phyloP scores from a whole-genome alignment of 2,113 vertebrate genomes.

The Salminus brasiliensis region DNA sequence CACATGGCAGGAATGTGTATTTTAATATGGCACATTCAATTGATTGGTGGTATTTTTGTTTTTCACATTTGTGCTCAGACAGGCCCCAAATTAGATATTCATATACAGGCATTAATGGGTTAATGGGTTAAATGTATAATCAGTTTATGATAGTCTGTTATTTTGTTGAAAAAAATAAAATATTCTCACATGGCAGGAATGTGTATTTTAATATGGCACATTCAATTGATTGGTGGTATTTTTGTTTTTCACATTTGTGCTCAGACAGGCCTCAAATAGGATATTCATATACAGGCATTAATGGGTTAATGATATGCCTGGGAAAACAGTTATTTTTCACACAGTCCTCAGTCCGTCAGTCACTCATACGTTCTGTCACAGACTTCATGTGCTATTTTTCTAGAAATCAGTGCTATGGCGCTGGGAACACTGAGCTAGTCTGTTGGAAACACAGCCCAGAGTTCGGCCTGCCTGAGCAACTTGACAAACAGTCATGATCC shows the following conservation, averaged over 20 bases:
- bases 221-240: too few species aligned
- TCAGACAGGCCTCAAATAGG: neutral
- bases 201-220: too few species aligned
- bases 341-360: neutral
- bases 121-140: too few species aligned
- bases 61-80: neutral
- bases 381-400: neutral
- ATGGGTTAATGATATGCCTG: neutral
- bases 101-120: neutral
- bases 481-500: conserved; percentile 50
- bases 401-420: conserved; percentile 2
- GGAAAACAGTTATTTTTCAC: neutral
- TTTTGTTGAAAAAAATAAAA: too few species aligned
- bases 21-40: too few species aligned
- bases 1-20: too few species aligned
- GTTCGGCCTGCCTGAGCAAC: conserved; percentile 40
- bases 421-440: conserved; percentile 19
- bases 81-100: neutral
- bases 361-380: neutral
- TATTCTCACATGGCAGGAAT: too few species aligned
- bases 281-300: neutral
- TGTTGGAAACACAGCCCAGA: conserved; percentile 23
- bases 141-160: too few species aligned
- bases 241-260: neutral
- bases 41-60: too few species aligned